A percentile compares a stretch with the other conserved stretches of the same genome.
Conservation (phyloP, 2,888 invertebrate genomes). For the Ophion costatus region DNA sequence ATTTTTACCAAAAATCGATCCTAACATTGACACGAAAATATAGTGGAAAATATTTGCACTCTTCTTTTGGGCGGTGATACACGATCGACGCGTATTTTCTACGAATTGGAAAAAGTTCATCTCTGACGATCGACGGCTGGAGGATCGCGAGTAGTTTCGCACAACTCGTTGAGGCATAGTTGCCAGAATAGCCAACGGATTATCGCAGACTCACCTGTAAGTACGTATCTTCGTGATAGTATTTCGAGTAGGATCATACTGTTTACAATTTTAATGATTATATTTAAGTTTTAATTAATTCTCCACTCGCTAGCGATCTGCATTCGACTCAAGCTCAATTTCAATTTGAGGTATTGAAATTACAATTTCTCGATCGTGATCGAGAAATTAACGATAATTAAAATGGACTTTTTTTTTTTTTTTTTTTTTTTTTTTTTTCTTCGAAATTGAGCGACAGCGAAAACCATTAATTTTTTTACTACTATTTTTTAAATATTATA, state of each 20-base stretch:
- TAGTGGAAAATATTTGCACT: background rate
- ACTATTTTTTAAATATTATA: too few relatives aligned
- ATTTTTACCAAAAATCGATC: slow-evolving; percentile 9
- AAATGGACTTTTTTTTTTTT: too few relatives aligned
- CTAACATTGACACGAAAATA: slow-evolving; percentile 6
- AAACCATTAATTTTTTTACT: too few relatives aligned
- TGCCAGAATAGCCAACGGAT: slow-evolving; percentile 12
- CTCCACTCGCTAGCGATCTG: too few relatives aligned
- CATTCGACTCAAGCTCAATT: too few relatives aligned
- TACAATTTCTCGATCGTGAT: too few relatives aligned
- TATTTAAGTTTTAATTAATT: background rate
- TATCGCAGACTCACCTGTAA: slow-evolving; percentile 28
- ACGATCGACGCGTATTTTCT: slow-evolving; percentile 8
- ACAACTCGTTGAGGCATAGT: background rate
- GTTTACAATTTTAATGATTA: too few relatives aligned
- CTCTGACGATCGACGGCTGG: background rate
- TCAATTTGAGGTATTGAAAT: too few relatives aligned
- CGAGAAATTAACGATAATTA: too few relatives aligned
- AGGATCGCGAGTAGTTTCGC: slow-evolving; percentile 4
- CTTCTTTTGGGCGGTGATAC: background rate
- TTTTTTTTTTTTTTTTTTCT: too few relatives aligned
- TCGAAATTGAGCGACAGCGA: too few relatives aligned
- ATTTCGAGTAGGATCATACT: background rate
- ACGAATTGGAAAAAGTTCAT: slow-evolving; percentile 4
- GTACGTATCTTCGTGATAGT: background rate